Percentiles rank a stretch among this genome's conserved stretches.
Evolutionary conservation across 2,888 invertebrate genomes (phyloP).

Genomic region (Caenorhabditis afra): DNA sequence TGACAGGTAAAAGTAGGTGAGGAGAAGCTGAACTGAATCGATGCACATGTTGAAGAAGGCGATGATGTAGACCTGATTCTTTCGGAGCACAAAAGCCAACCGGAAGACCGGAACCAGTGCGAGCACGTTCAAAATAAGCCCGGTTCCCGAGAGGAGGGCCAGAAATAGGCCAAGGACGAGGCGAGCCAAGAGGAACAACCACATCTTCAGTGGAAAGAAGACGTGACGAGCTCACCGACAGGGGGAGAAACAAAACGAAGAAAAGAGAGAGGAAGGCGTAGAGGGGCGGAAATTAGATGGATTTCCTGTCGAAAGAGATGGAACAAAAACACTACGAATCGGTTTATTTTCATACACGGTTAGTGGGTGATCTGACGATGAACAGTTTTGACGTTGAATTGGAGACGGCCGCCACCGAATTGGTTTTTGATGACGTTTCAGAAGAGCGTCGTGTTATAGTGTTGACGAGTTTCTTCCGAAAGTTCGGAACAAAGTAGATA

Average conservation of each 20-base stretch:
- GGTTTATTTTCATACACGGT: too few relatives aligned
- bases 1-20: background rate
- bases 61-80: conserved; percentile 6
- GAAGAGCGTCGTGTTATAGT: too few relatives aligned
- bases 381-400: too few relatives aligned
- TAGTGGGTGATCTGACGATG: too few relatives aligned
- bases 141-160: background rate
- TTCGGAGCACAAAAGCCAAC: conserved; percentile 3
- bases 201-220: too few relatives aligned
- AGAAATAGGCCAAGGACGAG: background rate
- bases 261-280: too few relatives aligned
- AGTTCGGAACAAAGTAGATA: conserved; percentile 15
- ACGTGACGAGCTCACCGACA: background rate
- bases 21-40: background rate
- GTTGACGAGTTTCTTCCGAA: background rate
- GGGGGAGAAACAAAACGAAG: too few relatives aligned
- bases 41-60: conserved; percentile 7
- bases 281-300: too few relatives aligned
- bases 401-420: too few relatives aligned
- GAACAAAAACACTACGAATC: too few relatives aligned
- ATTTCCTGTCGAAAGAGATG: too few relatives aligned
- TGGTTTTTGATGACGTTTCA: too few relatives aligned
- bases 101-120: conserved; percentile 5
- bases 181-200: background rate
- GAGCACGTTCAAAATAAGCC: conserved; percentile 4